A percentile compares a stretch with the other conserved stretches of the same genome.
These are phyloP conservation scores for Burhinus bistriatus DNA, from an alignment of 2,113 vertebrate species.

Conservation along the genomic window DNA sequence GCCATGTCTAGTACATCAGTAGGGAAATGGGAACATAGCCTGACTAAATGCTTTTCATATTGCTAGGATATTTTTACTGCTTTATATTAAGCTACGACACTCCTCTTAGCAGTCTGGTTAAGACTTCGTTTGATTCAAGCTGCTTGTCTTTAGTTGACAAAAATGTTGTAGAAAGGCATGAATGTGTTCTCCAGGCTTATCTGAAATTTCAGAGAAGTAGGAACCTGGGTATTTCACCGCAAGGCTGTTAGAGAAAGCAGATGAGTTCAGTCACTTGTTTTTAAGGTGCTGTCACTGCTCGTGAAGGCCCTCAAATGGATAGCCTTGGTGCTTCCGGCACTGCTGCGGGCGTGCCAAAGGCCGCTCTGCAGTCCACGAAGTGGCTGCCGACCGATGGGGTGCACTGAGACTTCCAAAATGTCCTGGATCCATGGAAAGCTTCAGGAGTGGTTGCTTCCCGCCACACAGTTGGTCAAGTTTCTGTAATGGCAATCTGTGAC, in stretches of 20 bases:
- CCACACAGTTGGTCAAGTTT: rapidly evolving
- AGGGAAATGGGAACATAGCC: not conserved
- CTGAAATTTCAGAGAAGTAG: not conserved
- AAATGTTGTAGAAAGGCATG: not conserved
- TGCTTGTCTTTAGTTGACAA: not conserved
- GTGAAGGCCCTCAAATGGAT: not conserved
- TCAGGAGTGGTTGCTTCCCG: not conserved
- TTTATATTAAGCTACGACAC: rapidly evolving
- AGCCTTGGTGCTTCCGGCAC: rapidly evolving
- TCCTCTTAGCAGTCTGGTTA: not conserved
- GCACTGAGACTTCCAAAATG: not conserved
- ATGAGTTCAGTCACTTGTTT: not conserved
- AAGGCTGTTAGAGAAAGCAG: not conserved
- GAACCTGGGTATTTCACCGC: not conserved
- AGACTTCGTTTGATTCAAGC: not conserved
- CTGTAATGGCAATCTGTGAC: too few relatives aligned
- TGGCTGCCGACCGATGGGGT: not conserved
- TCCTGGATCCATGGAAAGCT: not conserved
- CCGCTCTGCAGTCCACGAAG: not conserved
- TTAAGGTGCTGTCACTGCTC: rapidly evolving
- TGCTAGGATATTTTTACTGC: not conserved
- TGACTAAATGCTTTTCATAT: not conserved
- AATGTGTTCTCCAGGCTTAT: not conserved
- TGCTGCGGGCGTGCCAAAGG: not conserved
- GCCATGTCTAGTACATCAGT: not conserved